Evolutionary conservation across 2,797 vertebrate species (phyloP), one percentile per base, ranked within the genome.

Genomic region (Spondyliosoma cantharus): DNA sequence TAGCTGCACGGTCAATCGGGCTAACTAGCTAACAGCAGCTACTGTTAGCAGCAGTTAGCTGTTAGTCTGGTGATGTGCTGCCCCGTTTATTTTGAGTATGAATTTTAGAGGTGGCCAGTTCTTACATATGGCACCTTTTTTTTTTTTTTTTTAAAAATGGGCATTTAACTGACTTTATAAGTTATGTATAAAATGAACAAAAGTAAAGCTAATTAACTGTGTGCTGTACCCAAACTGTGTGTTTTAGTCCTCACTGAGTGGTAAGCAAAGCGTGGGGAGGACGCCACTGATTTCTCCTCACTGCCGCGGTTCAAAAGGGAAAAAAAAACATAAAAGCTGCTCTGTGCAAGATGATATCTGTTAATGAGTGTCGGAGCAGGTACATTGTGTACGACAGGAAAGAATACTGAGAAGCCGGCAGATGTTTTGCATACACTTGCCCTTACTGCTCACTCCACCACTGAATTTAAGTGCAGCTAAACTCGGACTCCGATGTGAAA

Each of bases 401-500:
- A 37, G 37, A 37, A 11, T 37, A 37, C 27, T 17, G 12, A 42
- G 58, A 64, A 49, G 49, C 12, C 27, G 45, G 5, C 19, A 2
- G 7, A 24, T 54, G 12, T 49, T 9, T 43, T 63, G 16, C 24
- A 11, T 13, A 52, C 15, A 15, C 48, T 49, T 71, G 5, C n/a
- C 45, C 15, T 5, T 49, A 63, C 42, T 43, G 62, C 57, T 73
- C 58, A 25, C 57, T 49, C 46, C 5, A 61, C 43, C 48, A 11
- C 53, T 72, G 27, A 61, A 49, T 80, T 52, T 32, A 37, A 61
- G 63, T 54, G 58, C 45, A 53, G 70, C 68, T 79, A 4, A 59
- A 37, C 68, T 83, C 11, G 5, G 76, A 19, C 69, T 71, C n/a
- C 71, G 71, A 45, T 60, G 83, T 79, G 75, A 90, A 89, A 92